Evolutionary conservation across 2,888 invertebrate species (phyloP), one percentile per base, ranked within the genome.

Genomic region (Salticus scenicus): DNA sequence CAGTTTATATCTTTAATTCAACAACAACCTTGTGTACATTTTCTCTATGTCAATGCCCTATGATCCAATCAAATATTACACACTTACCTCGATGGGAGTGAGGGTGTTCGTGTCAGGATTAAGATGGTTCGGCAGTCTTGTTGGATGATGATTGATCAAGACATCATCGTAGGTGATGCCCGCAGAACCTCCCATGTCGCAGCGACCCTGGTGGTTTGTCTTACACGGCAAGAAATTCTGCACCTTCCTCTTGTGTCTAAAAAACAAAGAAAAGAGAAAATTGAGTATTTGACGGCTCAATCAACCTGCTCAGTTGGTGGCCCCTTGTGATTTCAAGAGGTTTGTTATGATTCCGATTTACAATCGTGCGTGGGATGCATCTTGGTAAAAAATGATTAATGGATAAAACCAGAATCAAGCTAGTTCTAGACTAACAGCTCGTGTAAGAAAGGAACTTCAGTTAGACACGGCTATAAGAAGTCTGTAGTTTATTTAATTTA

Each of bases 221-320:
- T 89, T 89, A 75, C 89, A 89, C 42, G 89, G 89, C 69, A 89
- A 79, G 80, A 89, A 89, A 77, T 89, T 88, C 84, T 88, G 89
- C 81, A 89, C 88, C 77, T 88, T 89, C 71, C 88, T 83, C 85
- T 88, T 89, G 78, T 89, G 89, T 67, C 88, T 89, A 73, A 0
- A 77, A 84, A 47, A 5, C 1, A 57, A 17, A 57, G 28, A 72
- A 20, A 28, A 57, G 41, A 8, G 31, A 33, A 24, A 69, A 67
- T 12, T 73, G 1, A 73, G 51, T 17, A 63, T 14, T 37, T 70
- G 72, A 83, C 71, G 71, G 66, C 82, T 83, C 76, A 83, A 83
- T 83, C 63, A 24, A 4, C 20, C 24, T 24, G 57, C 57, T 4
- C 57, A 24, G 57, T 57, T 57, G 57, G 57, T 57, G 57, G 57